phyloP scores from a whole-genome alignment of 1,140 invertebrate species.

The Euwallacea fornicatus region DNA sequence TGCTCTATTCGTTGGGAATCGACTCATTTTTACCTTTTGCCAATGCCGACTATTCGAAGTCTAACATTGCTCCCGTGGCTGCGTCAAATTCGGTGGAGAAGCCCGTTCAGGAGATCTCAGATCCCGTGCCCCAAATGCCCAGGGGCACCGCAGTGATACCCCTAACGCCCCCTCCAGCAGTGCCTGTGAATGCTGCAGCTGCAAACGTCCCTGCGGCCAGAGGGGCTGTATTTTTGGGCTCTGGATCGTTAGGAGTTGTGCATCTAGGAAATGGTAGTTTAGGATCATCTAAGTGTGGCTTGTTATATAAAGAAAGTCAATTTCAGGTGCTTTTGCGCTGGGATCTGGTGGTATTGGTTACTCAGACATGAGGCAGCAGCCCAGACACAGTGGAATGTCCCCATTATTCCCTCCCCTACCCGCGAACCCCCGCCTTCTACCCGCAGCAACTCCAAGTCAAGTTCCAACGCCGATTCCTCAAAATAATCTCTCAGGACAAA shows the following conservation, averaged over 20 bases:
- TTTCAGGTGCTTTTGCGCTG: slow-evolving; percentile 43
- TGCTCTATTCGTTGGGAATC: slow-evolving; percentile 19
- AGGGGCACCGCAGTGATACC: slow-evolving; percentile 41
- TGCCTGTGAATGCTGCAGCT: slow-evolving; percentile 45
- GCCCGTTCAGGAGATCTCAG: slow-evolving; percentile 44
- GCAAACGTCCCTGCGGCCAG: slow-evolving; percentile 41
- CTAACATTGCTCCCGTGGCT: slow-evolving; percentile 18
- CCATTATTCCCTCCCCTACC: slow-evolving; percentile 41
- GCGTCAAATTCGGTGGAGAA: slow-evolving; percentile 44
- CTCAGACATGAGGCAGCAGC: slow-evolving; percentile 39
- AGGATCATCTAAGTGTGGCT: not conserved
- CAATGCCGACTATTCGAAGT: slow-evolving; percentile 14
- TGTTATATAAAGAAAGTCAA: slow-evolving; percentile 4
- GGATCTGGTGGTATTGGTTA: slow-evolving; percentile 45
- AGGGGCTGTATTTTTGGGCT: slow-evolving; percentile 46
- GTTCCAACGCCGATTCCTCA: slow-evolving; percentile 25
- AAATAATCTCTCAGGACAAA: not conserved
- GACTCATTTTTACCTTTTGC: slow-evolving; percentile 25
- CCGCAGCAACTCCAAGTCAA: slow-evolving; percentile 43
- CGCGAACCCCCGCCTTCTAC: slow-evolving; percentile 42
- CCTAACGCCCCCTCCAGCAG: slow-evolving; percentile 42
- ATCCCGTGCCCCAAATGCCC: slow-evolving; percentile 26
- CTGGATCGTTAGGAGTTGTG: slow-evolving; percentile 45
- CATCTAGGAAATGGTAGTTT: slow-evolving; percentile 42
- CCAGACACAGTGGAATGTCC: slow-evolving; percentile 36